phyloP scores from a whole-genome alignment of 2,797 vertebrate genomes.

The Anas flavirostris region DNA sequence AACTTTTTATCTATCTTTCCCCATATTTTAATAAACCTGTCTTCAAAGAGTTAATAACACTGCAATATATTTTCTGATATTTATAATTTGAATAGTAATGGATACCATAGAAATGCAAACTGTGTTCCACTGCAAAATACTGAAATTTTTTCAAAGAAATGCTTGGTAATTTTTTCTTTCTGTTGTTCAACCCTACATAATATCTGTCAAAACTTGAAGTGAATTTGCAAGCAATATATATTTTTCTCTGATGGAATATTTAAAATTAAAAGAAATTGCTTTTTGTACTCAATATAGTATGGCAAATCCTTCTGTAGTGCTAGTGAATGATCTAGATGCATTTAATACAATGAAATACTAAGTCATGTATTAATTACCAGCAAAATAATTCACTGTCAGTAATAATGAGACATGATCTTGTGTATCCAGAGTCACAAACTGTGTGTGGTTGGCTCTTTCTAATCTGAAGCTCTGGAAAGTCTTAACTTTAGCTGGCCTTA shows the following conservation, averaged over 20 bases:
- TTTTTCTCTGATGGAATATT: background rate
- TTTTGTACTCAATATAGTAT: background rate
- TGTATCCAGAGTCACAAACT: background rate
- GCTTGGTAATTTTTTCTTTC: background rate
- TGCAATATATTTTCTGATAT: background rate
- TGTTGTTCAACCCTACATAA: background rate
- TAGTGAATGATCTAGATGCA: background rate
- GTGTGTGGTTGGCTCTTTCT: background rate
- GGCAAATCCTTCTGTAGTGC: background rate
- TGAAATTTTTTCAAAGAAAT: background rate
- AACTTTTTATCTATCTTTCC: background rate
- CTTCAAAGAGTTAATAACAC: background rate
- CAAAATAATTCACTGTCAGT: background rate
- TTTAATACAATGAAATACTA: background rate
- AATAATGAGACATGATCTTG: background rate
- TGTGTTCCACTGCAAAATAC: background rate
- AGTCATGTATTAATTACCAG: background rate
- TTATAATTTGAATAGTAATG: background rate
- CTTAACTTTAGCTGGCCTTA: background rate
- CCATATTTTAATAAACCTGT: background rate
- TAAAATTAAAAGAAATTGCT: background rate
- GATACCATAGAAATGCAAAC: background rate
- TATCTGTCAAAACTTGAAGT: background rate
- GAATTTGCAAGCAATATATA: background rate
- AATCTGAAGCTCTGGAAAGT: background rate